phyloP scores from a whole-genome alignment of 2,888 invertebrate species.

The Dugesia japonica region DNA sequence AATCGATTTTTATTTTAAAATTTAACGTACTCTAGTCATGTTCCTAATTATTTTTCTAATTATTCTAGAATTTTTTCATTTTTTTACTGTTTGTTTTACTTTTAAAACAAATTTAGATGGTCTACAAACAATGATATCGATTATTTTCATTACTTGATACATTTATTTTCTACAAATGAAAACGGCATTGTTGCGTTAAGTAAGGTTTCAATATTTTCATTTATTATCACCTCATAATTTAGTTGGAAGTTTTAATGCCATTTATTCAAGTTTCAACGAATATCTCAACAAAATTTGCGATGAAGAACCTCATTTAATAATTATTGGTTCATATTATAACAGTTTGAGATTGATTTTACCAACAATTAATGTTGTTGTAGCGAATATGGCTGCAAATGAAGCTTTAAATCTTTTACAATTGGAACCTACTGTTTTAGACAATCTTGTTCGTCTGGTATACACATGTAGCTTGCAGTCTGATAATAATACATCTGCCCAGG shows the following conservation, averaged over 20 bases:
- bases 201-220: neutral
- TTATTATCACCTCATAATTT: neutral
- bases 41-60: no score
- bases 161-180: neutral
- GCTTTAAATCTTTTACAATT: neutral
- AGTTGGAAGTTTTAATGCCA: neutral
- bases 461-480: neutral
- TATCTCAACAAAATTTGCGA: neutral
- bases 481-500: neutral
- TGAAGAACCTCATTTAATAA: neutral
- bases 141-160: neutral
- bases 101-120: no score
- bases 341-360: neutral
- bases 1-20: no score
- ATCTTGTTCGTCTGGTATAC: neutral
- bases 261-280: conserved; percentile 10
- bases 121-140: neutral
- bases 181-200: neutral
- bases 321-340: neutral
- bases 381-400: neutral
- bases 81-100: no score
- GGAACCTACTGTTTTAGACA: neutral
- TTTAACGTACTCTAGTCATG: no score
- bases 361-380: neutral
- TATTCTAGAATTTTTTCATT: no score